Conservation (phyloP, 2,113 vertebrate species). For the Theropithecus gelada region DNA sequence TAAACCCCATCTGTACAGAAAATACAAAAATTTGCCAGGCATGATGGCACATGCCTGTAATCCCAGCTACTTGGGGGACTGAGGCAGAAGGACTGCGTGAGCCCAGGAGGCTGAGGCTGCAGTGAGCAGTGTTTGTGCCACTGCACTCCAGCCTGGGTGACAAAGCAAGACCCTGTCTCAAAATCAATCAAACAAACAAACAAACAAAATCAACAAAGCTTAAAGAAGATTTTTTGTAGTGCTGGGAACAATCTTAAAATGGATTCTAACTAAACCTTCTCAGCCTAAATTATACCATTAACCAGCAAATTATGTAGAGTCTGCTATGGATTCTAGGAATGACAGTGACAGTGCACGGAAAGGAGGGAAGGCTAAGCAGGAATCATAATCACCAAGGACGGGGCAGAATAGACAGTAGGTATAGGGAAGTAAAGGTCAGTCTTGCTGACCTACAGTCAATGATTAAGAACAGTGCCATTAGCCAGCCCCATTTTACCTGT, state of each 20-base stretch:
- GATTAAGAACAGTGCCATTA: neutral
- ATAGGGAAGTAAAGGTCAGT: neutral
- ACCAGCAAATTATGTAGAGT: neutral
- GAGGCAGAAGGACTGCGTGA: too few species aligned
- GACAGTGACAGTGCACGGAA: neutral
- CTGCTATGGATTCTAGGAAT: neutral
- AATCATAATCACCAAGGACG: rapidly evolving
- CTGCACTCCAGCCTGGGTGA: too few species aligned
- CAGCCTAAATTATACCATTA: neutral
- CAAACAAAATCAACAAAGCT: neutral
- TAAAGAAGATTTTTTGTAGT: neutral
- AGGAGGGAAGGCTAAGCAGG: too few species aligned
- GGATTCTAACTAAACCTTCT: neutral
- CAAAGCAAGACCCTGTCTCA: too few species aligned
- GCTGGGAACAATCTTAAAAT: neutral
- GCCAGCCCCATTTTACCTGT: rapidly evolving
- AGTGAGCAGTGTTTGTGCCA: too few species aligned
- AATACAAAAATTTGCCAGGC: too few species aligned
- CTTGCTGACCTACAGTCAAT: neutral
- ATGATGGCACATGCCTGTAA: too few species aligned
- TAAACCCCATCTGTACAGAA: too few species aligned
- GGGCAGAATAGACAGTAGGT: neutral
- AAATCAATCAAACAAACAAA: too few species aligned
- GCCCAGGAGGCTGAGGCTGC: too few species aligned
- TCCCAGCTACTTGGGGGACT: too few species aligned